These are phyloP conservation scores for Branchipolynoe longqiensis DNA, from an alignment of 2,888 invertebrate genomes.

Conservation along the genomic window DNA sequence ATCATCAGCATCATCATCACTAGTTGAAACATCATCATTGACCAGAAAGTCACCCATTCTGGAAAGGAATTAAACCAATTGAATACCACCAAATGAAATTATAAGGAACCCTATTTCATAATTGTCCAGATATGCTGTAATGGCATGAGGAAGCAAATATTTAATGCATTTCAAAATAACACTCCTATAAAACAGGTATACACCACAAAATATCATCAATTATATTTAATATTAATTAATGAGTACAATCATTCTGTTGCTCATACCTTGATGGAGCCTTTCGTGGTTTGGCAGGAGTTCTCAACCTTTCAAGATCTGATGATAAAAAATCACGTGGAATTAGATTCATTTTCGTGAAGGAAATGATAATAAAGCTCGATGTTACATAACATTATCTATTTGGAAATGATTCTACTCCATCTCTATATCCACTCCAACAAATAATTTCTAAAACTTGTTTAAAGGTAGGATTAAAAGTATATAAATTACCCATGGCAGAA, in stretches of 20 bases:
- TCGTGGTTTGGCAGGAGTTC: not conserved
- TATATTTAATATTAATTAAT: not conserved
- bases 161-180: not conserved
- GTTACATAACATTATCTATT: too few species aligned
- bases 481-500: too few species aligned
- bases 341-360: not conserved
- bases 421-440: too few species aligned
- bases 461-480: too few species aligned
- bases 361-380: too few species aligned
- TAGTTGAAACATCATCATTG: constrained; percentile 2
- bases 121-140: not conserved
- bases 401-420: too few species aligned
- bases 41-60: constrained; percentile 51
- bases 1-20: not conserved
- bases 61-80: not conserved
- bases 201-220: too few species aligned
- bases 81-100: too few species aligned
- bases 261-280: constrained; percentile 7
- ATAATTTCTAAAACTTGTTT: too few species aligned
- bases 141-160: not conserved
- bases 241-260: not conserved
- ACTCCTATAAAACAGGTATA: too few species aligned
- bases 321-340: not conserved
- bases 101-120: too few species aligned
- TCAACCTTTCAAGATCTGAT: not conserved